A percentile compares a stretch with the other conserved stretches of the same genome.
Evolutionary conservation across 2,113 vertebrate species (phyloP).

Genomic region (Genyomyrus donnyi): DNA sequence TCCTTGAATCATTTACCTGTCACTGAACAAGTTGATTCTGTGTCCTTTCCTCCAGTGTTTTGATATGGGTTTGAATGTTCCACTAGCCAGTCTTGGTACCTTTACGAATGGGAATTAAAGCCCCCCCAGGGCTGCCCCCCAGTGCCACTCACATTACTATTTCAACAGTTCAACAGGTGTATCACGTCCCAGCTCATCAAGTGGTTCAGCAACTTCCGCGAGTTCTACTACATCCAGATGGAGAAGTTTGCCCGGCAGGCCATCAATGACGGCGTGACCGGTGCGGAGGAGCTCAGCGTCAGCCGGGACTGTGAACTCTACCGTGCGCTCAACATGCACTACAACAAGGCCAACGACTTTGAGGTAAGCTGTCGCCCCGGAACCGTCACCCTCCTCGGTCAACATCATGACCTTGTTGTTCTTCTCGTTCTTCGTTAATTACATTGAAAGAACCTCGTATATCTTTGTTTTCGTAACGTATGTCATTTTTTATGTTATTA

Average conservation of each 20-base stretch:
- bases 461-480: not conserved
- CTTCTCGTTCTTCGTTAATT: not conserved
- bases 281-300: slow-evolving; percentile 82
- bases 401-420: not conserved
- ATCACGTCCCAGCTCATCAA: slow-evolving; percentile 99
- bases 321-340: slow-evolving; percentile 98
- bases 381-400: not conserved
- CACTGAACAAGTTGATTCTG: not conserved
- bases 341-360: slow-evolving; percentile 99
- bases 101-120: not conserved
- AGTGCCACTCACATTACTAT: not conserved
- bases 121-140: not conserved
- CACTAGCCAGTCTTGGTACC: not conserved
- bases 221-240: slow-evolving; percentile 99
- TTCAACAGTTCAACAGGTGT: slow-evolving; percentile 92
- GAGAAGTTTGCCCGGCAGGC: slow-evolving; percentile 96
- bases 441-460: not conserved
- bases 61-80: not conserved
- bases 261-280: slow-evolving; percentile 93
- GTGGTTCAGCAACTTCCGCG: slow-evolving; percentile 99
- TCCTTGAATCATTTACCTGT: not conserved
- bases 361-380: slow-evolving; percentile 75
- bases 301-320: slow-evolving; percentile 95
- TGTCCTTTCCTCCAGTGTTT: not conserved
- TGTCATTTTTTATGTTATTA: not conserved